These are phyloP conservation scores for Vimba vimba DNA, from an alignment of 2,113 vertebrate genomes.

Conservation along the genomic window DNA sequence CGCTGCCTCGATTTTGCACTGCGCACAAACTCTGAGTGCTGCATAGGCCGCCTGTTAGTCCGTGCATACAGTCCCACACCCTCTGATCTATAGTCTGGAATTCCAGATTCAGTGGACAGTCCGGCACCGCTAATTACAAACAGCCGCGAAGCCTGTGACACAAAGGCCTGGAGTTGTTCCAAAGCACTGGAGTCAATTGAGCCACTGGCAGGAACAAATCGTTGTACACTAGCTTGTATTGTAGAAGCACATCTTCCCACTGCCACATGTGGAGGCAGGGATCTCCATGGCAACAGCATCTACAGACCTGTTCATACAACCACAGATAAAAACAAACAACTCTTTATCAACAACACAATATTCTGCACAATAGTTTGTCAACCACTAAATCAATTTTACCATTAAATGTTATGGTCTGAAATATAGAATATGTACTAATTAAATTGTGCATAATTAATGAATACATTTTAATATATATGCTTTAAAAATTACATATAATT, in stretches of 20 bases:
- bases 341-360: background rate
- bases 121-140: slow-evolving; percentile 92
- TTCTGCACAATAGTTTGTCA: background rate
- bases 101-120: slow-evolving; percentile 94
- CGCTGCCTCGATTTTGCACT: slow-evolving; percentile 84
- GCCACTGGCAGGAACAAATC: slow-evolving; percentile 86
- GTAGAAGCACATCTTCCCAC: slow-evolving; percentile 56
- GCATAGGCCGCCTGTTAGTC: slow-evolving; percentile 85
- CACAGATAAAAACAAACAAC: background rate
- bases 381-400: background rate
- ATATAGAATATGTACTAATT: background rate
- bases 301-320: slow-evolving; percentile 37
- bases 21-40: slow-evolving; percentile 84
- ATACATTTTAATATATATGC: too few relatives aligned
- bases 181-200: slow-evolving; percentile 74
- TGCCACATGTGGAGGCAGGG: slow-evolving; percentile 37
- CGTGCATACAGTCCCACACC: slow-evolving; percentile 90
- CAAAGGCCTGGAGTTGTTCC: slow-evolving; percentile 84
- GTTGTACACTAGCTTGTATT: slow-evolving; percentile 40
- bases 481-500: too few relatives aligned
- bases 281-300: slow-evolving; percentile 65
- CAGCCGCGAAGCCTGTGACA: slow-evolving; percentile 79
- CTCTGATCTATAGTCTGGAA: slow-evolving; percentile 95
- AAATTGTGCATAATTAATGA: too few relatives aligned
- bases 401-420: background rate